phyloP scores from a whole-genome alignment of 2,888 invertebrate species.

The Aleiodes alternator region DNA sequence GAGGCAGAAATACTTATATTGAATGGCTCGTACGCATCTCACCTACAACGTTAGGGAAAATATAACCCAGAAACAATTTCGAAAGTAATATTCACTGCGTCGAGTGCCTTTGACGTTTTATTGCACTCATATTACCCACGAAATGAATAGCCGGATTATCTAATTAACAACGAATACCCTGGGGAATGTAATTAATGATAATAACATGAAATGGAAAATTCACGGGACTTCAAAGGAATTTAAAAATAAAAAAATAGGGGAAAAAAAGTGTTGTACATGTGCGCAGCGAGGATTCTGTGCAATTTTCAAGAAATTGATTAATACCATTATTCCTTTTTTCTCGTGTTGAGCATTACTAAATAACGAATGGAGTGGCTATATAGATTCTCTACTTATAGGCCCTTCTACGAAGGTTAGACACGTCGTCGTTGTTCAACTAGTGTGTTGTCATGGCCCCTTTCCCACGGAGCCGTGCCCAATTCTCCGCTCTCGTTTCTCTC shows the following conservation, averaged over 20 bases:
- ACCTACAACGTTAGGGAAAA: background rate
- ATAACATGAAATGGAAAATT: constrained; percentile 7
- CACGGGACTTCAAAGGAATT: background rate
- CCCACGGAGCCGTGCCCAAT: constrained; percentile 28
- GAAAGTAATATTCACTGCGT: background rate
- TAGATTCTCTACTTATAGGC: constrained; percentile 16
- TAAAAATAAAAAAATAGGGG: too few species aligned
- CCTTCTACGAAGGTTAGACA: constrained; percentile 13
- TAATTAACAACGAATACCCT: constrained; percentile 10
- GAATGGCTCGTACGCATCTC: constrained; percentile 17
- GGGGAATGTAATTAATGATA: constrained; percentile 25
- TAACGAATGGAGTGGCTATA: background rate
- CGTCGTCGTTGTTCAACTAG: constrained; percentile 3
- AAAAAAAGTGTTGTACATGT: too few species aligned
- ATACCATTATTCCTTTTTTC: too few species aligned
- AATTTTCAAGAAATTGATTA: too few species aligned
- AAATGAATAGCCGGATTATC: constrained; percentile 28
- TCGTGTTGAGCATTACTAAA: too few species aligned
- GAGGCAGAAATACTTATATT: constrained; percentile 31
- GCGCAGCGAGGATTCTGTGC: too few species aligned
- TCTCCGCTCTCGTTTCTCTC: constrained; percentile 3
- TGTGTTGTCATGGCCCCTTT: constrained; percentile 23
- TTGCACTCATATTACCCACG: background rate
- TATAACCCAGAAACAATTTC: constrained; percentile 2
- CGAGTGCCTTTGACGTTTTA: background rate